A percentile compares a stretch with the other conserved stretches of the same genome.
Conservation (phyloP, 2,797 vertebrate genomes). For the Gymnothorax reevesii region DNA sequence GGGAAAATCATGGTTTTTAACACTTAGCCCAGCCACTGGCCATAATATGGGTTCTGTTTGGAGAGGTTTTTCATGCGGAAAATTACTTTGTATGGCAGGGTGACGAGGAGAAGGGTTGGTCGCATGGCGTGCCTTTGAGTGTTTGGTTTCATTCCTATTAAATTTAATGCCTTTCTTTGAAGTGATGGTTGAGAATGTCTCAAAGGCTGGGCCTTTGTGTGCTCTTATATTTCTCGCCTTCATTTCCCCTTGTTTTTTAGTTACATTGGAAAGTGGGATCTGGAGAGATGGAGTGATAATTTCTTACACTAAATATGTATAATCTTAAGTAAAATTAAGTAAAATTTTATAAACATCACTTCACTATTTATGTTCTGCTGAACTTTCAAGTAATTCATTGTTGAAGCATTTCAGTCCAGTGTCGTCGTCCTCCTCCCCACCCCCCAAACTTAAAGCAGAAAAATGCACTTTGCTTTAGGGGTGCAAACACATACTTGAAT, state of each 20-base stretch:
- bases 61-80: neutral
- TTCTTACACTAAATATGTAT: conserved; percentile 28
- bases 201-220: conserved; percentile 16
- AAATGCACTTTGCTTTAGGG: neutral
- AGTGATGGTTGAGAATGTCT: conserved; percentile 23
- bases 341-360: conserved; percentile 27
- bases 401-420: conserved; percentile 32
- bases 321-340: conserved; percentile 20
- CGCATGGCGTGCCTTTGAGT: neutral
- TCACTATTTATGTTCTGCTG: conserved; percentile 20
- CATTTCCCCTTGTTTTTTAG: conserved; percentile 4
- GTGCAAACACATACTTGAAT: no score
- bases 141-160: neutral
- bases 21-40: no score
- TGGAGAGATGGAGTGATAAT: conserved; percentile 22
- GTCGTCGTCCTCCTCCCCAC: no score
- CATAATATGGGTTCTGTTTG: no score
- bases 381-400: conserved; percentile 30
- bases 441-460: conserved; percentile 28
- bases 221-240: conserved; percentile 16
- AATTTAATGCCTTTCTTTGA: conserved; percentile 15
- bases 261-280: conserved; percentile 1
- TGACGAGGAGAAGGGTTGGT: neutral
- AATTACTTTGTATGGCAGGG: neutral
- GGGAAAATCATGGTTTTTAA: no score